phyloP scores from a whole-genome alignment of 2,888 invertebrate species.

The Xestia rhomboidea region DNA sequence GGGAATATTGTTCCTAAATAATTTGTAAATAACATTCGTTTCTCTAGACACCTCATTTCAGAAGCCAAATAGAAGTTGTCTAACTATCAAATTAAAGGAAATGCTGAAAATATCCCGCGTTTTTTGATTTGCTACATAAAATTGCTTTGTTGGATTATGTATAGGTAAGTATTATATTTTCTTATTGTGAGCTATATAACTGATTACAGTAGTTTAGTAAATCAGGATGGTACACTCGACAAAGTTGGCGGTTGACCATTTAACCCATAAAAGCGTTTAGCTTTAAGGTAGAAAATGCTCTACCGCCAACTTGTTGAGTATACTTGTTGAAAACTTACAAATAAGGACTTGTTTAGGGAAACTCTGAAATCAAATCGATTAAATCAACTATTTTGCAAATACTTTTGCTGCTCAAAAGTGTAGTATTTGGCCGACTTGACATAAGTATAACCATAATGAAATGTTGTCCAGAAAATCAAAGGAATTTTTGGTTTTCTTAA shows the following conservation, averaged over 20 bases:
- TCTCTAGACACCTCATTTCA: background rate
- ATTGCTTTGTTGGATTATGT: background rate
- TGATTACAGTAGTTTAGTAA: background rate
- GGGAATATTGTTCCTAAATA: background rate
- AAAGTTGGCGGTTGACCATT: background rate
- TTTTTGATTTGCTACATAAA: background rate
- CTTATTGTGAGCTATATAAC: background rate
- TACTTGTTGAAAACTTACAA: background rate
- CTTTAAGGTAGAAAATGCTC: background rate
- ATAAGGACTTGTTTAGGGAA: background rate
- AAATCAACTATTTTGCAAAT: background rate
- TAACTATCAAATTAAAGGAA: background rate
- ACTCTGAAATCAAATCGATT: constrained; percentile 1
- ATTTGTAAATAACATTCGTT: background rate
- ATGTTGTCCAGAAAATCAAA: background rate
- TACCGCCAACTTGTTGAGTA: background rate
- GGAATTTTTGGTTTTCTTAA: background rate
- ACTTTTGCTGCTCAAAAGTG: background rate
- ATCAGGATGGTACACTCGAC: background rate
- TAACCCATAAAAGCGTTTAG: background rate
- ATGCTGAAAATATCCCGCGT: background rate
- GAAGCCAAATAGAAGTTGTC: background rate
- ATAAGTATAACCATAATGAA: background rate
- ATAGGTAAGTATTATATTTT: background rate
- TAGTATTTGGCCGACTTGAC: background rate